Evolutionary conservation across 2,113 vertebrate genomes (phyloP).

Genomic region (Leiothrix lutea): DNA sequence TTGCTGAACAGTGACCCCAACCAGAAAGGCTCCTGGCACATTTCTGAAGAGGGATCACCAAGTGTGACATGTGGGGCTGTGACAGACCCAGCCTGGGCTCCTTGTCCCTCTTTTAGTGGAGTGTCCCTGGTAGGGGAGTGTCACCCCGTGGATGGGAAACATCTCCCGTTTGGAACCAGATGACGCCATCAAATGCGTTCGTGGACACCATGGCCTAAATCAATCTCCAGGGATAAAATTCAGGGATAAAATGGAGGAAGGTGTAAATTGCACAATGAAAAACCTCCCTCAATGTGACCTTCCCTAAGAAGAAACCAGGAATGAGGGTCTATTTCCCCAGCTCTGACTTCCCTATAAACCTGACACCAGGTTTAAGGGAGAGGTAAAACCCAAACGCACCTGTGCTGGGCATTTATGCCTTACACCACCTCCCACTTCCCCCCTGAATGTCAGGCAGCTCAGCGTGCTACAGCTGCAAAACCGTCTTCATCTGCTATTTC

Average conservation of each 20-base stretch:
- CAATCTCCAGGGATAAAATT: background rate
- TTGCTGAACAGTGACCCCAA: accelerated
- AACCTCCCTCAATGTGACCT: background rate
- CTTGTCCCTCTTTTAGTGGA: no score
- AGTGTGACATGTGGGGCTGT: accelerated
- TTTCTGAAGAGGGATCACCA: background rate
- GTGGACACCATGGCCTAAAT: background rate
- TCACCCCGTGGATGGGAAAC: background rate
- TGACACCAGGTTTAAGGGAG: background rate
- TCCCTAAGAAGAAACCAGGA: background rate
- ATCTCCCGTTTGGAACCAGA: accelerated
- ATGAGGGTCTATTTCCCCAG: accelerated
- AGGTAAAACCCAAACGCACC: background rate
- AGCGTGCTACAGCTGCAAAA: background rate
- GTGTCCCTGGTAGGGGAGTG: accelerated
- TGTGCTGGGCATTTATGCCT: background rate
- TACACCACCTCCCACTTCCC: background rate
- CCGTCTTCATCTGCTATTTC: background rate
- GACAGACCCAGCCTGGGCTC: background rate
- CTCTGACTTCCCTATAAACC: background rate
- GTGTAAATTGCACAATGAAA: accelerated
- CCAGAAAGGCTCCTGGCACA: background rate
- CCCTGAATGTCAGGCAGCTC: background rate
- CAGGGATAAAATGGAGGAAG: background rate
- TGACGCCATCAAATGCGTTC: accelerated